Conservation (phyloP, 2,797 vertebrate species). For the Sandelia bainsii region DNA sequence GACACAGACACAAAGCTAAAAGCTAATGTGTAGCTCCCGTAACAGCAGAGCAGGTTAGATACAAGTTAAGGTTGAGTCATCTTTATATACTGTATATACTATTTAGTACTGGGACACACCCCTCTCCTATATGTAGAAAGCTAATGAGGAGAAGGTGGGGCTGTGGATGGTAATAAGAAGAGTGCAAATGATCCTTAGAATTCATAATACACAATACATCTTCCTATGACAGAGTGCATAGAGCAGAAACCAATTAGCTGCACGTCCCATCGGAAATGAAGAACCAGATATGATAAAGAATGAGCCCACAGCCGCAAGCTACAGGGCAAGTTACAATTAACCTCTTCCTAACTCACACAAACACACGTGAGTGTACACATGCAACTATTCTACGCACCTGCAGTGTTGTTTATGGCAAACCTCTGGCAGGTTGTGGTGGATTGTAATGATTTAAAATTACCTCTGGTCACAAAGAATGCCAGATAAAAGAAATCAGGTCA, state of each 20-base stretch:
- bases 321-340: slow-evolving; percentile 78
- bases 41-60: background rate
- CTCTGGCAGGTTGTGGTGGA: slow-evolving; percentile 32
- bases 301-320: slow-evolving; percentile 66
- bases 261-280: slow-evolving; percentile 74
- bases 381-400: slow-evolving; percentile 36
- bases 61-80: slow-evolving; percentile 5
- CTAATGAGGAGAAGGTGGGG: slow-evolving; percentile 16
- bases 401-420: slow-evolving; percentile 35
- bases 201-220: slow-evolving; percentile 62
- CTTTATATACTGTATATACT: background rate
- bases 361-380: slow-evolving; percentile 1
- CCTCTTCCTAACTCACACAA: slow-evolving; percentile 55
- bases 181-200: slow-evolving; percentile 53
- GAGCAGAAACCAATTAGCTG: slow-evolving; percentile 79
- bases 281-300: slow-evolving; percentile 72
- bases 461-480: slow-evolving; percentile 22
- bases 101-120: background rate
- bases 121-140: background rate
- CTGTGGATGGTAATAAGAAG: slow-evolving; percentile 13
- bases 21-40: slow-evolving; percentile 25
- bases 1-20: slow-evolving; percentile 25
- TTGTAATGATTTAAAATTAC: slow-evolving; percentile 30
- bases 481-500: slow-evolving; percentile 53
- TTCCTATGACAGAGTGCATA: slow-evolving; percentile 61